Conservation (phyloP, 2,888 invertebrate genomes). For the Mesopsocus fuscifrons region DNA sequence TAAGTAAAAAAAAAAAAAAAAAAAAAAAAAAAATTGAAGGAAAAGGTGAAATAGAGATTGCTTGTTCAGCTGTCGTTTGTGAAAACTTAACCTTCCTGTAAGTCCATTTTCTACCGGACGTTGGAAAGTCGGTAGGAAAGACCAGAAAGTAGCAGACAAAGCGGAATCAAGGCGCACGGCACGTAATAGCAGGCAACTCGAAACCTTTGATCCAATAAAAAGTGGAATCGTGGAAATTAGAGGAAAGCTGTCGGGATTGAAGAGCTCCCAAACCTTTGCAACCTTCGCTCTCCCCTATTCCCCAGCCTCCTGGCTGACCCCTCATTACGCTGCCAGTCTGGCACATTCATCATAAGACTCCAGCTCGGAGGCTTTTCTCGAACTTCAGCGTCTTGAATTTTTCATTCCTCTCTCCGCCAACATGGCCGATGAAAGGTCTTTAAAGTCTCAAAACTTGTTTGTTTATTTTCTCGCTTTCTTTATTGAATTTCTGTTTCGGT, state of each 20-base stretch:
- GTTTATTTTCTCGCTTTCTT: too few species aligned
- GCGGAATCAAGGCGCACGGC: too few species aligned
- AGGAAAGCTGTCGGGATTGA: conserved; percentile 4
- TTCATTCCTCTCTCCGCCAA: conserved; percentile 1
- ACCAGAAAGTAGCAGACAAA: too few species aligned
- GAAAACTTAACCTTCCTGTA: too few species aligned
- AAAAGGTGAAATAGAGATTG: too few species aligned
- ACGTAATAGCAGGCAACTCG: too few species aligned
- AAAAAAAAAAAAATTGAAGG: conserved; percentile 1
- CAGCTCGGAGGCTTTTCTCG: not conserved
- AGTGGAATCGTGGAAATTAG: conserved; percentile 4
- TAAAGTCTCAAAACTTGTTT: too few species aligned
- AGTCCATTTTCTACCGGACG: not conserved
- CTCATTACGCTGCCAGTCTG: not conserved
- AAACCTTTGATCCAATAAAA: conserved; percentile 5
- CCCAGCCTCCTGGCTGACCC: not conserved
- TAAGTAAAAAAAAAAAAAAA: conserved; percentile 1
- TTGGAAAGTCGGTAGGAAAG: conserved; percentile 3
- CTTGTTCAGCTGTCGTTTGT: too few species aligned
- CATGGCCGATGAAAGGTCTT: too few species aligned
- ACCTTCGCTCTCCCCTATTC: conserved; percentile 1
- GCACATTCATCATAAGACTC: not conserved
- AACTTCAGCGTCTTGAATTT: conserved; percentile 1
- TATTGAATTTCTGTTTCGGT: too few species aligned
- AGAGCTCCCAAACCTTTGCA: too few species aligned